Evolutionary conservation across 2,888 invertebrate genomes (phyloP).

Genomic region (Orthonychiurus folsomi): DNA sequence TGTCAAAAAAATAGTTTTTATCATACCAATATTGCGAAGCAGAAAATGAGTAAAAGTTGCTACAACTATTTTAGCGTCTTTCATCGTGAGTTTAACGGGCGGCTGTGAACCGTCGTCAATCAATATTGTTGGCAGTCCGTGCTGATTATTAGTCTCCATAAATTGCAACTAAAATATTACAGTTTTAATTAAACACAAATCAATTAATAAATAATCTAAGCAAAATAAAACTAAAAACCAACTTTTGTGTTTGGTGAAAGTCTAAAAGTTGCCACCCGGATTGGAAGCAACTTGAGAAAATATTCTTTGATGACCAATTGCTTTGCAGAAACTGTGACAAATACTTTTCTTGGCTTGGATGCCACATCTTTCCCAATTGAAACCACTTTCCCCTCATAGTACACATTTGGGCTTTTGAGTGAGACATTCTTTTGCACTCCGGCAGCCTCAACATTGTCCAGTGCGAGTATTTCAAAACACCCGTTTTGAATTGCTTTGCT

Average conservation of each 20-base stretch:
- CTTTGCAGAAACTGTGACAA: constrained; percentile 82
- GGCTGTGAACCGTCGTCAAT: constrained; percentile 89
- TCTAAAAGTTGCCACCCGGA: constrained; percentile 79
- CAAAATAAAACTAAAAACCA: constrained; percentile 16
- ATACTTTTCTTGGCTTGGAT: constrained; percentile 73
- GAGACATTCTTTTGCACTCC: constrained; percentile 78
- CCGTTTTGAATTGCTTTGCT: constrained; percentile 39
- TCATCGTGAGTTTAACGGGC: constrained; percentile 68
- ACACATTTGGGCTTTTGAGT: constrained; percentile 72
- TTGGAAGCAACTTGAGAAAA: constrained; percentile 84
- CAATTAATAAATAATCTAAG: not conserved
- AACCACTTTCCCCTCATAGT: constrained; percentile 73
- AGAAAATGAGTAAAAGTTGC: constrained; percentile 87
- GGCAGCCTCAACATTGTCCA: constrained; percentile 57
- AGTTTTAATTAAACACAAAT: constrained; percentile 3
- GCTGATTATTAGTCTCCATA: constrained; percentile 51
- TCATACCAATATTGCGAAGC: constrained; percentile 70
- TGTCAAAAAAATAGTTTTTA: not conserved
- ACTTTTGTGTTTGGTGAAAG: constrained; percentile 91
- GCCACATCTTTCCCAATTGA: constrained; percentile 55
- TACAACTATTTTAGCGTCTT: constrained; percentile 80
- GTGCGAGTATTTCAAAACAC: constrained; percentile 37
- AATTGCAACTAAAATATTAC: constrained; percentile 56
- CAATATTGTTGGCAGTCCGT: constrained; percentile 57
- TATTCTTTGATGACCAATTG: constrained; percentile 88